These are phyloP conservation scores for Hydrotaea diabolus DNA, from an alignment of 2,888 invertebrate species.

Conservation along the genomic window DNA sequence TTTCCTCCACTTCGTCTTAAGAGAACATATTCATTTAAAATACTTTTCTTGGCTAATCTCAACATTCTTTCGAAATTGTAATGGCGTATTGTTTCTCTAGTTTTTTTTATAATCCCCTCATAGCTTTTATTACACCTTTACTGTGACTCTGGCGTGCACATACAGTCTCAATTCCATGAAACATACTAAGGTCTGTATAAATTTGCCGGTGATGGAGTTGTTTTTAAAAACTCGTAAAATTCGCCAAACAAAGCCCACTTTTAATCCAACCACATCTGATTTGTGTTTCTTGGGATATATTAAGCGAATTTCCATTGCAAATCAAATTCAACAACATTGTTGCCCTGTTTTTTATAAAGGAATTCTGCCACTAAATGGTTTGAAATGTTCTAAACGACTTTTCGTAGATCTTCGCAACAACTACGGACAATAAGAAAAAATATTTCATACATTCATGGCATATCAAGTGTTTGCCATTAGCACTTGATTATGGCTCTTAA, in stretches of 20 bases:
- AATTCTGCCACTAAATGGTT: not conserved
- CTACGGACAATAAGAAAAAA: not conserved
- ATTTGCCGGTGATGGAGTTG: too few relatives aligned
- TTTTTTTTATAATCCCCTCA: too few relatives aligned
- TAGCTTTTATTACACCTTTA: too few relatives aligned
- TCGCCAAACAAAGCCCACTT: not conserved
- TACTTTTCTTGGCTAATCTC: too few relatives aligned
- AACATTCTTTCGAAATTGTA: too few relatives aligned
- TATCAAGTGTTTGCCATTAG: constrained; percentile 65
- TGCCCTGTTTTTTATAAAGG: not conserved
- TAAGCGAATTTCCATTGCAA: constrained; percentile 11
- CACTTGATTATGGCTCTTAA: constrained; percentile 64
- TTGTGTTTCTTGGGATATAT: not conserved
- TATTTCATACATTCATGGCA: constrained; percentile 18
- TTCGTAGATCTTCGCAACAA: constrained; percentile 26
- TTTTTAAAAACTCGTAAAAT: not conserved
- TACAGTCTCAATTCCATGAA: too few relatives aligned
- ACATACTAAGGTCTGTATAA: not conserved
- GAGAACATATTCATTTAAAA: too few relatives aligned
- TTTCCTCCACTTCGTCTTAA: too few relatives aligned
- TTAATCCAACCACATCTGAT: not conserved
- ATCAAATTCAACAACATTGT: constrained; percentile 24
- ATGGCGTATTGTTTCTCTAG: too few relatives aligned
- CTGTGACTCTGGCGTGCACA: too few relatives aligned
- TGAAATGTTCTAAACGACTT: not conserved